Base-by-base conservation (phyloP, 1,140 invertebrate species). In the Caerostris darwini region DNA sequence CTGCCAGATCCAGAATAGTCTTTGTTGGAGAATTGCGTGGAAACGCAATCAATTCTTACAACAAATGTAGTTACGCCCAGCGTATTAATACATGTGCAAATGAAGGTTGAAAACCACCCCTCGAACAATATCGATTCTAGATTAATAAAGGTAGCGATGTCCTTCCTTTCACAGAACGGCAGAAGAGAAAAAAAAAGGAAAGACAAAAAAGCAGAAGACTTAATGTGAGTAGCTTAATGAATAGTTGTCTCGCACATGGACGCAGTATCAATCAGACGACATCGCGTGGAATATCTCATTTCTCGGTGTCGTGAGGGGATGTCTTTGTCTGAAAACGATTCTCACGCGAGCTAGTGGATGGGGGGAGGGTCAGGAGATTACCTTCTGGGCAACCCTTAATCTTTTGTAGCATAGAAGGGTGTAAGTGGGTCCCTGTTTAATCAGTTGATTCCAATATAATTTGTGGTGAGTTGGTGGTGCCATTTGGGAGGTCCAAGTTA, bases 121-220 rank as follows among this genome's bases (percentile, higher is more conserved):
- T 50, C 50, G 12, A 53, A 77, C 34, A 34, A 12, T 58, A 85
- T 85, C 82, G 82, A 85, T 85, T 85, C 54, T 17, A 19, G 54
- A 85, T 85, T 85, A 85, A 85, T 85, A 85, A 85, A 85, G 82
- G 82, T 58, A 77, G 71, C 71, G 10, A 6, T 85, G 82, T 58
- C 54, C 17, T 85, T 34, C 17, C 82, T 58, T 34, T 34, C 82
- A 8, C 57, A 5, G 82, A 58, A 56, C 54, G 50, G 54, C 82
- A 58, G 54, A 85, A 85, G 57, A 85, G 82, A 17, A 2, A 17
- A n/a, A 58, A 85, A 58, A 85, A 56, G n/a, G 17, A 19, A 58
- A 77, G 10, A 34, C 34, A 34, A 34, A 77, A n/a, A 14, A 71
- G n/a, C 19, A 34, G 19, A 71, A 5, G 3, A 5, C 54, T 19